phyloP scores from a whole-genome alignment of 2,113 vertebrate genomes.

The Ia io region DNA sequence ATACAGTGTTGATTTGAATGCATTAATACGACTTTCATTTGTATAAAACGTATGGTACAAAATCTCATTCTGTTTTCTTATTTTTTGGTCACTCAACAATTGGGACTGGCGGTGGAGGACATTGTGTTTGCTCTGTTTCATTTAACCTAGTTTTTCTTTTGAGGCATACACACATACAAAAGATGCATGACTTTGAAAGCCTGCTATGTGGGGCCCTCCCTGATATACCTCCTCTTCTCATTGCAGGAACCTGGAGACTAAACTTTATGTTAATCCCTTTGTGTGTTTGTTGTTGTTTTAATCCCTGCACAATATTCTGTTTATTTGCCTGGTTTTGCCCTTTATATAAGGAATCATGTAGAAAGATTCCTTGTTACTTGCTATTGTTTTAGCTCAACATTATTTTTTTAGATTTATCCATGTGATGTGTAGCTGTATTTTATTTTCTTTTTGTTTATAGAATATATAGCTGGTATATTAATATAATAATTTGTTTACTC shows the following conservation, averaged over 20 bases:
- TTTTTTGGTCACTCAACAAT: not conserved
- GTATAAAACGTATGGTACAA: not conserved
- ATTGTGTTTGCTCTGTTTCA: not conserved
- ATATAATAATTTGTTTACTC: not conserved
- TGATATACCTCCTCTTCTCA: not conserved
- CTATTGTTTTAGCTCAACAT: not conserved
- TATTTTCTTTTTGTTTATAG: not conserved
- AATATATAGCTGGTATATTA: not conserved
- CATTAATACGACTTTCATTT: slow-evolving; percentile 31
- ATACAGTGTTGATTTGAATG: not conserved
- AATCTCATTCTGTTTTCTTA: not conserved
- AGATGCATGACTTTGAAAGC: not conserved
- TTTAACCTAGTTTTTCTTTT: not conserved
- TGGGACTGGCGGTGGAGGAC: not conserved
- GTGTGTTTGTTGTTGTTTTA: not conserved
- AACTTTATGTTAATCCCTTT: not conserved
- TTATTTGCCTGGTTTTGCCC: not conserved
- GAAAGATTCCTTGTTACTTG: not conserved
- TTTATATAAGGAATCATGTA: not conserved
- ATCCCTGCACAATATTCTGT: not conserved
- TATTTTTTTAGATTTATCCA: not conserved
- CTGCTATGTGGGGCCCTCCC: not conserved
- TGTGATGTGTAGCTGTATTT: not conserved
- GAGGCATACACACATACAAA: not conserved
- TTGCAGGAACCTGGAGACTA: not conserved